Conservation (phyloP, 2,888 invertebrate species). For the Agelastica alni region DNA sequence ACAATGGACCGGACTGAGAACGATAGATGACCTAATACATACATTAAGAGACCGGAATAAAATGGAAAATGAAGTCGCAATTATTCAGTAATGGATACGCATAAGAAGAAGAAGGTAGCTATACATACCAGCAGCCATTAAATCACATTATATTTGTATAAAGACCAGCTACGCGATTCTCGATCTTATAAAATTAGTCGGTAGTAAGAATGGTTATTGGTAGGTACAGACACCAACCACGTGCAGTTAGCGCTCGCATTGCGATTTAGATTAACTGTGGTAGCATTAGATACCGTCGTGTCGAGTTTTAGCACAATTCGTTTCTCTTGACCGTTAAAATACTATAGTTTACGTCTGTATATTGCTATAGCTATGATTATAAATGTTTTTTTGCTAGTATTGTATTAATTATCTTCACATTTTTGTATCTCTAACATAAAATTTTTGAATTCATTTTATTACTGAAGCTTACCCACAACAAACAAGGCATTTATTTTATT, state of each 20-base stretch:
- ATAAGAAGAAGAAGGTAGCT: no score
- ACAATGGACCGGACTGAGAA: no score
- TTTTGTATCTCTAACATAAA: neutral
- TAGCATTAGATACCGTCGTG: neutral
- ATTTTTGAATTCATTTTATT: neutral
- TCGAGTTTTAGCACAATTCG: neutral
- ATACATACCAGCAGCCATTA: neutral
- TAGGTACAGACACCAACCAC: no score
- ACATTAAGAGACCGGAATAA: no score
- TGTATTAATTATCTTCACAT: neutral
- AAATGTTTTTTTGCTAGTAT: neutral
- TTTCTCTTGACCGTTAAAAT: neutral
- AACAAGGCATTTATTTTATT: neutral
- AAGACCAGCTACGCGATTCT: neutral
- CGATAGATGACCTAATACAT: no score
- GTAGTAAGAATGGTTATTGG: constrained; percentile 1
- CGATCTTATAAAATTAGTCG: neutral
- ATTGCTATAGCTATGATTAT: neutral
- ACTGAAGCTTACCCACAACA: neutral
- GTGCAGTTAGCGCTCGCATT: neutral
- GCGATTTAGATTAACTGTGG: constrained; percentile 1
- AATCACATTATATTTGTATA: neutral
- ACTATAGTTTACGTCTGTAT: neutral
- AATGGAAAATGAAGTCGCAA: no score
- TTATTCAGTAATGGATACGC: no score